A percentile compares a stretch with the other conserved stretches of the same genome.
phyloP scores from a whole-genome alignment of 1,140 invertebrate species.

The Hestina assimilis region DNA sequence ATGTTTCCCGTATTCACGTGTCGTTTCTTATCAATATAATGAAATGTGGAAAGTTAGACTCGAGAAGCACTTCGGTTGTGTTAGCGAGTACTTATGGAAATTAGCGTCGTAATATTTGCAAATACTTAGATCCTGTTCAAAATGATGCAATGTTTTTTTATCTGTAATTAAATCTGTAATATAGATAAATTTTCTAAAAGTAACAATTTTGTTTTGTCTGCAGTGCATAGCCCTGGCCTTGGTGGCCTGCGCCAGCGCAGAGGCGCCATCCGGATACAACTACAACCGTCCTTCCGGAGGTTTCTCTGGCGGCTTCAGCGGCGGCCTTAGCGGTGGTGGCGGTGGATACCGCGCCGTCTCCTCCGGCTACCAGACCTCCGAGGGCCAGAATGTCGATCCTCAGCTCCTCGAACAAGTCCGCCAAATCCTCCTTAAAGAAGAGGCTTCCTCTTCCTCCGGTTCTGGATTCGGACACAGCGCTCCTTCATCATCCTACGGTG shows the following conservation, averaged over 20 bases:
- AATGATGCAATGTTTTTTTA: background rate
- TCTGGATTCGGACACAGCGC: slow-evolving; percentile 72
- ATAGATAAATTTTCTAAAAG: background rate
- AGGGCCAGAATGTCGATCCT: slow-evolving; percentile 85
- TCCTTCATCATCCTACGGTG: slow-evolving; percentile 81
- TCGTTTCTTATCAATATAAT: slow-evolving; percentile 9
- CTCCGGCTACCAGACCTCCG: slow-evolving; percentile 83
- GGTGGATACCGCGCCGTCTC: slow-evolving; percentile 82
- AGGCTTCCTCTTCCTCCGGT: slow-evolving; percentile 78
- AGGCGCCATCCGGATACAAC: slow-evolving; percentile 73
- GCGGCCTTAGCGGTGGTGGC: slow-evolving; percentile 71
- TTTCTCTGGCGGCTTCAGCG: slow-evolving; percentile 67
- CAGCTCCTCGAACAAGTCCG: slow-evolving; percentile 86
- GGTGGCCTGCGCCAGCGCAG: slow-evolving; percentile 65
- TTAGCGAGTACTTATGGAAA: slow-evolving; percentile 11
- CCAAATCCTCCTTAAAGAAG: slow-evolving; percentile 86
- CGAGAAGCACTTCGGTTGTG: slow-evolving; percentile 4
- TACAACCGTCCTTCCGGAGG: slow-evolving; percentile 72
- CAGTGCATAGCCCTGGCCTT: slow-evolving; percentile 78
- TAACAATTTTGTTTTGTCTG: slow-evolving; percentile 22
- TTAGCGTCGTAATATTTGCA: slow-evolving; percentile 9
- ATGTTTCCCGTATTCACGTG: background rate
- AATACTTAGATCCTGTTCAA: background rate
- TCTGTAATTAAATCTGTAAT: background rate
- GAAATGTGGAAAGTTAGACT: slow-evolving; percentile 14